phyloP scores from a whole-genome alignment of 2,113 vertebrate species.

The Chloropsis hardwickii region DNA sequence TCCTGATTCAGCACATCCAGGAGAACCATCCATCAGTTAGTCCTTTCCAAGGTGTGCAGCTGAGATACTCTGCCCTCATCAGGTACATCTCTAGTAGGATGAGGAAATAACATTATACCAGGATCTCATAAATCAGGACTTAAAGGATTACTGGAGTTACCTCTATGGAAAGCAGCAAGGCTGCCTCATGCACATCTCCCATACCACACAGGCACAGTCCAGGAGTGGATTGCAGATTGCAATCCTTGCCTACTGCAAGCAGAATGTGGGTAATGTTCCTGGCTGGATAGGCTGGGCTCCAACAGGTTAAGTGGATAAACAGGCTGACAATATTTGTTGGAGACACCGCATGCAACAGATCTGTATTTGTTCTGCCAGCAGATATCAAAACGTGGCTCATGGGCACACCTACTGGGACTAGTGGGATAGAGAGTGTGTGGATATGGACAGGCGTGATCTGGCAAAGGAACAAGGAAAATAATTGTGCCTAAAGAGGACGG shows the following conservation, averaged over 20 bases:
- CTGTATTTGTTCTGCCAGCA: neutral
- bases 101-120: neutral
- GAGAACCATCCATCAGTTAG: neutral
- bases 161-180: neutral
- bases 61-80: neutral
- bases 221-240: neutral
- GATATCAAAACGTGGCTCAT: neutral
- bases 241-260: neutral
- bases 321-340: neutral
- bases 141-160: neutral
- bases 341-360: neutral
- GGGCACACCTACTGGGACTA: neutral
- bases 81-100: neutral
- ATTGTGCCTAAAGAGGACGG: neutral
- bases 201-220: no score
- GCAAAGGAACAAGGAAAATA: neutral
- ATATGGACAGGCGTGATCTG: neutral
- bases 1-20: neutral
- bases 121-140: neutral
- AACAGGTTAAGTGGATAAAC: neutral
- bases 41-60: neutral
- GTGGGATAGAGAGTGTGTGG: neutral
- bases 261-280: neutral
- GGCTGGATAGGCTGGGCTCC: neutral
- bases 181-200: neutral